A percentile compares a stretch with the other conserved stretches of the same genome.
These are phyloP conservation scores for Origma solitaria DNA, from an alignment of 2,113 vertebrate genomes.

Conservation along the genomic window DNA sequence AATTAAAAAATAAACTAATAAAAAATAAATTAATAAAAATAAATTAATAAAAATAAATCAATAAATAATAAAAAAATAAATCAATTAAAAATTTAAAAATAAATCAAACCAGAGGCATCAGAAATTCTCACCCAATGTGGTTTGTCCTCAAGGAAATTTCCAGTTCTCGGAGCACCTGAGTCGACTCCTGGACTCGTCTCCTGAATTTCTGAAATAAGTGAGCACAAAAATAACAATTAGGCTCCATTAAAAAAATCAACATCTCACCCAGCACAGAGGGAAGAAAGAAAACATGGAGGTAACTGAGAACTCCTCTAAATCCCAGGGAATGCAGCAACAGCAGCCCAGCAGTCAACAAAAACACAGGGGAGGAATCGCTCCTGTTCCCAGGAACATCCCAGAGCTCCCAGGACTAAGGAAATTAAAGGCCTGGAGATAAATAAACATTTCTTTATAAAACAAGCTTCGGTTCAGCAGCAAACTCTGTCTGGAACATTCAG, in stretches of 20 bases:
- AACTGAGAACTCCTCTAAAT: not conserved
- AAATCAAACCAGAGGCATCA: not conserved
- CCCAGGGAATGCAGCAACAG: not conserved
- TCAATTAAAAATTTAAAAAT: not conserved
- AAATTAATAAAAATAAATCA: not conserved
- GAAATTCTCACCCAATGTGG: constrained; percentile 92
- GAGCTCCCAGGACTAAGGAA: not conserved
- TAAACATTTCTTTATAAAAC: not conserved
- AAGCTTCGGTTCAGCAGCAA: not conserved
- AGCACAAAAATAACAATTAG: not conserved
- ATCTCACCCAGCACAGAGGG: not conserved
- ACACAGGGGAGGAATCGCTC: not conserved
- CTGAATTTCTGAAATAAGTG: constrained; percentile 87
- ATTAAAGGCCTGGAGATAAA: not conserved
- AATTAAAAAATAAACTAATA: not conserved
- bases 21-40: too few relatives aligned
- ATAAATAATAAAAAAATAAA: not conserved
- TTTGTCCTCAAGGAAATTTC: constrained; percentile 98
- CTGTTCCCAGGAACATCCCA: not conserved
- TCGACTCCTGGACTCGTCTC: constrained; percentile 95
- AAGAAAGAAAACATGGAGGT: not conserved
- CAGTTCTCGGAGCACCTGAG: constrained; percentile 95
- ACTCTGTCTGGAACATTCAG: not conserved
- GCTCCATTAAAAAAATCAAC: not conserved
- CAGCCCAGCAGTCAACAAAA: not conserved